These are phyloP conservation scores for Drosophila subpulchrella DNA, from an alignment of 1,140 invertebrate species.

Conservation along the genomic window DNA sequence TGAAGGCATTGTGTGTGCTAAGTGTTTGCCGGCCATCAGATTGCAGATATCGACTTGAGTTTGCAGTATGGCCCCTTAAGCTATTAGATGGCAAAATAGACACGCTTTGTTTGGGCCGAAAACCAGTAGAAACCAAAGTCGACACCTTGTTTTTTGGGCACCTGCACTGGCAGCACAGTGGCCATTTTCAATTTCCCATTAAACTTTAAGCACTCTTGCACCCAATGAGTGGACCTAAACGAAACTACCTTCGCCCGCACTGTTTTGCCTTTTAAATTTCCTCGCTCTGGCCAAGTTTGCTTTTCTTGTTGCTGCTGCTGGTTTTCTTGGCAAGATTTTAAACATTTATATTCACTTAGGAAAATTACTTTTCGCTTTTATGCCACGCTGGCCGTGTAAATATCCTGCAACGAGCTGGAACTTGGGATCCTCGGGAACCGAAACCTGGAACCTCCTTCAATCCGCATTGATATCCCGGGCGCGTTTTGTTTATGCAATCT, in stretches of 20 bases:
- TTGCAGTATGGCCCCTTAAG: constrained; percentile 21
- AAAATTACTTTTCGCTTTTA: constrained; percentile 81
- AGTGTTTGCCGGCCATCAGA: constrained; percentile 35
- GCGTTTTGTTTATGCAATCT: constrained; percentile 73
- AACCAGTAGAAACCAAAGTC: constrained; percentile 11
- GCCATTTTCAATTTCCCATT: constrained; percentile 74
- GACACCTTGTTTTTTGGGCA: constrained; percentile 30
- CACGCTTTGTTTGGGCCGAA: constrained; percentile 8
- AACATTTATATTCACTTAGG: constrained; percentile 83
- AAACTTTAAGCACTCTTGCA: constrained; percentile 77
- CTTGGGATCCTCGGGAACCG: constrained; percentile 9
- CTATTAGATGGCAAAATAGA: constrained; percentile 24
- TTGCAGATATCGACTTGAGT: constrained; percentile 27
- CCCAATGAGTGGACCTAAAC: constrained; percentile 31
- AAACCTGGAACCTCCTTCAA: constrained; percentile 42
- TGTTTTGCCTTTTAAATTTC: constrained; percentile 32
- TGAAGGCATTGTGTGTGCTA: constrained; percentile 22
- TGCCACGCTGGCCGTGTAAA: constrained; percentile 70
- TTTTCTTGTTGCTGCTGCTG: constrained; percentile 21
- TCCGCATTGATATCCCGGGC: constrained; percentile 46
- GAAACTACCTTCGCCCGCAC: constrained; percentile 11
- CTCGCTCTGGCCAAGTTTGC: constrained; percentile 6
- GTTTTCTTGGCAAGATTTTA: constrained; percentile 59
- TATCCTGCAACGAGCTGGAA: constrained; percentile 61
- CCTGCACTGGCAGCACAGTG: background rate